Percentiles rank a stretch among this genome's conserved stretches.
Conservation (phyloP, 2,888 invertebrate genomes). For the Sepiola atlantica region DNA sequence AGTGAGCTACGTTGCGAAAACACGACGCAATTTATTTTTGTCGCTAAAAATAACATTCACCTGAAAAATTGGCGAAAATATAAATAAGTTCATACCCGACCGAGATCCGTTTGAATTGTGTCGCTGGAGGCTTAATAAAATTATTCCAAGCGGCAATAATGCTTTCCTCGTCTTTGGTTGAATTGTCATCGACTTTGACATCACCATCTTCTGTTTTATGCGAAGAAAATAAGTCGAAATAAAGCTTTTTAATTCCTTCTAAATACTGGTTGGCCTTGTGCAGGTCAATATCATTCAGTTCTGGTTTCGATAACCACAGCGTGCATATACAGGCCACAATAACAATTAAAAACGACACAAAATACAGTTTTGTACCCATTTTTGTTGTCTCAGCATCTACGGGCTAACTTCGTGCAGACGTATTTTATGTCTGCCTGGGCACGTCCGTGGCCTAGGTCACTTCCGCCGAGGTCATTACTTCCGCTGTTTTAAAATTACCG, state of each 20-base stretch:
- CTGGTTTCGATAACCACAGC: not conserved
- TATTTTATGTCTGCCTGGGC: not conserved
- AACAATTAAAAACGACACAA: not conserved
- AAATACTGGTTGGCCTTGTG: not conserved
- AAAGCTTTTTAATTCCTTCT: not conserved
- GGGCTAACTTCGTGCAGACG: not conserved
- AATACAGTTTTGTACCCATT: constrained; percentile 7
- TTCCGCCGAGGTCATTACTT: not conserved
- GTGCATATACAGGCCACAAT: constrained; percentile 1
- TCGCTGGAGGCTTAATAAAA: constrained; percentile 54
- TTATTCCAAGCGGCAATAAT: constrained; percentile 58
- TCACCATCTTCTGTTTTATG: not conserved
- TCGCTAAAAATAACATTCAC: too few relatives aligned
- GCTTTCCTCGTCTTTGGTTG: constrained; percentile 52
- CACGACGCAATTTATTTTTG: too few relatives aligned
- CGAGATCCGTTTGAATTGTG: constrained; percentile 56
- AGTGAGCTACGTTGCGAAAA: too few relatives aligned
- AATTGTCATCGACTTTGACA: not conserved
- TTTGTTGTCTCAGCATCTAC: not conserved
- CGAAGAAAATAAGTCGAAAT: not conserved
- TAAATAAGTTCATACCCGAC: constrained; percentile 57
- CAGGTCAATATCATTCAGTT: not conserved
- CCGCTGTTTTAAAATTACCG: not conserved
- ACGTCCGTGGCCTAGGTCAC: too few relatives aligned
- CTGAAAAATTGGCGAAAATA: not conserved